These are phyloP conservation scores for Sebastes reedi DNA, from an alignment of 2,797 vertebrate genomes.

Conservation along the genomic window DNA sequence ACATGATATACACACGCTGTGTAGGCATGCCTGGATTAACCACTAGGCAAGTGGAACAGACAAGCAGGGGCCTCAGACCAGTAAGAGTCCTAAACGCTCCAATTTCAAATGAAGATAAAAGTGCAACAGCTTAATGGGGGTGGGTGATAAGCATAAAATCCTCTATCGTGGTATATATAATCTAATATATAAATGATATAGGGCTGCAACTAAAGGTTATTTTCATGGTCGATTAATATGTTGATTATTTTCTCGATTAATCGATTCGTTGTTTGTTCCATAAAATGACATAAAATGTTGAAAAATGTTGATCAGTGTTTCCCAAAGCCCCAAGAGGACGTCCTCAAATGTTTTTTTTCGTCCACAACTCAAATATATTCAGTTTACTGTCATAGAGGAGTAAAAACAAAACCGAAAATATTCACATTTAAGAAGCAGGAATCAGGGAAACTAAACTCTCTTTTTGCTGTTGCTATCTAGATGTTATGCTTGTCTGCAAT, in stretches of 20 bases:
- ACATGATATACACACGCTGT: constrained; percentile 23
- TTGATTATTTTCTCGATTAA: neutral
- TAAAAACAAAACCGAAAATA: neutral
- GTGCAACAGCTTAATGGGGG: neutral
- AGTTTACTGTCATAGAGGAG: too few species aligned
- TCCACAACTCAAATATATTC: too few species aligned
- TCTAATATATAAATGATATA: neutral
- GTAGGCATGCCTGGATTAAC: constrained; percentile 29
- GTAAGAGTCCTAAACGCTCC: neutral
- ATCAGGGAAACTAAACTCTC: too few species aligned
- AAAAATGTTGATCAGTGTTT: too few species aligned
- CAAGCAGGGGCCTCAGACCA: neutral
- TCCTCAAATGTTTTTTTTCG: too few species aligned
- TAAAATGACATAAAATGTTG: too few species aligned
- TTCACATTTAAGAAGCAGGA: neutral
- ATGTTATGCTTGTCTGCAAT: too few species aligned
- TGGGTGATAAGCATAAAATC: neutral
- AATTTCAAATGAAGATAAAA: neutral
- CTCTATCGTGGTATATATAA: neutral
- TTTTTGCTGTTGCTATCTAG: too few species aligned
- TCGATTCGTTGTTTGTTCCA: too few species aligned
- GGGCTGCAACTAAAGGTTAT: neutral
- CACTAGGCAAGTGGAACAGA: neutral
- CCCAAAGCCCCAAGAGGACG: too few species aligned
- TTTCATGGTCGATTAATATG: neutral